Percentiles rank a stretch among this genome's conserved stretches.
Conservation (phyloP, 1,140 invertebrate genomes). For the Telenomus remus region DNA sequence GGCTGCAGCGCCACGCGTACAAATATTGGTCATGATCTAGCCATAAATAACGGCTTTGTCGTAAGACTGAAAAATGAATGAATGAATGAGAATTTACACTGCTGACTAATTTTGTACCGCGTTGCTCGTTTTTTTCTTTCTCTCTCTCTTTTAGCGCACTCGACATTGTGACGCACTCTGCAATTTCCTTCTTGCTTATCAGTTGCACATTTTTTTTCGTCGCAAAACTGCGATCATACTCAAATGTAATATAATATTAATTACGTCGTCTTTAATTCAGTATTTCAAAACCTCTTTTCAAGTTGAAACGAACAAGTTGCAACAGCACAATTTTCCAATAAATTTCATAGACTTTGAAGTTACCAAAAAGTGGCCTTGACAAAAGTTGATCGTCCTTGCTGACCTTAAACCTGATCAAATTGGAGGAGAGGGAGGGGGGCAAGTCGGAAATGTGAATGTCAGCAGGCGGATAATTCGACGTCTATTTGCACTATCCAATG, state of each 20-base stretch:
- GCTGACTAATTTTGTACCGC: constrained; percentile 34
- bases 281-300: no score
- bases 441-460: constrained; percentile 16
- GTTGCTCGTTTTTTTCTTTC: constrained; percentile 5
- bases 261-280: constrained; percentile 27
- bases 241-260: constrained; percentile 38
- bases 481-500: constrained; percentile 9
- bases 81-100: constrained; percentile 22
- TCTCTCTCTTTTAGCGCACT: constrained; percentile 14
- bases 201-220: constrained; percentile 38
- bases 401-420: constrained; percentile 24
- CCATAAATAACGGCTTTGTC: constrained; percentile 41
- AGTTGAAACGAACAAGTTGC: no score
- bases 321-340: no score
- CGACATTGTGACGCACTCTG: constrained; percentile 56
- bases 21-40: constrained; percentile 33
- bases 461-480: neutral
- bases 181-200: constrained; percentile 63
- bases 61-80: constrained; percentile 51
- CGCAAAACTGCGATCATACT: constrained; percentile 31
- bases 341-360: no score
- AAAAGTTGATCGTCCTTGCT: constrained; percentile 26
- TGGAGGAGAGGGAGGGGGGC: constrained; percentile 3
- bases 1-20: constrained; percentile 5
- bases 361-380: constrained; percentile 25